Conservation (phyloP, 2,888 invertebrate genomes). For the Boloria euphrosyne region DNA sequence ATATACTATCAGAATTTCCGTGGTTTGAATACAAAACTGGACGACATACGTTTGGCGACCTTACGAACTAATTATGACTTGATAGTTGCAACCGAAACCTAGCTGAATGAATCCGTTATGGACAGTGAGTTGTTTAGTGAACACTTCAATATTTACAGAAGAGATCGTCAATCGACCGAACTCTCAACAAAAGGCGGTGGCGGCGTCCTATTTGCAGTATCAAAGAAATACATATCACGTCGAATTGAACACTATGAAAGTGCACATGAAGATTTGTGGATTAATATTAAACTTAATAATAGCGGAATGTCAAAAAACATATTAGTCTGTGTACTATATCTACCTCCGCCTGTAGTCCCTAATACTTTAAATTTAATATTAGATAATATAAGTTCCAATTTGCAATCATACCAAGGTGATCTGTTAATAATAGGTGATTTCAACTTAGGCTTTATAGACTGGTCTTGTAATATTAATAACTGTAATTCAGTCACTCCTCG, state of each 20-base stretch:
- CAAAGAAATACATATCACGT: neutral
- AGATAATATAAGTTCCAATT: too few species aligned
- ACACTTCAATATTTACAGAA: too few species aligned
- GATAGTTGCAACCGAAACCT: slow-evolving; percentile 1
- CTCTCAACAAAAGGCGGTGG: neutral
- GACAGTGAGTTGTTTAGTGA: neutral
- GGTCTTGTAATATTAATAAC: neutral
- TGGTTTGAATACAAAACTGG: neutral
- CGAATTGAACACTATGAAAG: too few species aligned
- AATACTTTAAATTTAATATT: neutral
- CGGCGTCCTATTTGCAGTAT: neutral
- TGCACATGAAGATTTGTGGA: neutral
- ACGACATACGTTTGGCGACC: neutral
- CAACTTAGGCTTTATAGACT: neutral
- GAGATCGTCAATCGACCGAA: neutral
- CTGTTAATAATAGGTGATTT: too few species aligned
- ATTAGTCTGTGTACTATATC: neutral
- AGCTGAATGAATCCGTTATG: neutral
- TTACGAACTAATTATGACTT: neutral
- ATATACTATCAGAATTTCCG: too few species aligned
- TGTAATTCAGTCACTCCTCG: neutral
- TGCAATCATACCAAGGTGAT: too few species aligned
- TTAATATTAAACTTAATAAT: neutral
- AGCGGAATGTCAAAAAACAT: neutral
- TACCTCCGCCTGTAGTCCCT: neutral